A percentile compares a stretch with the other conserved stretches of the same genome.
Evolutionary conservation across 2,797 vertebrate species (phyloP).

Genomic region (Syngnathus rostellatus): DNA sequence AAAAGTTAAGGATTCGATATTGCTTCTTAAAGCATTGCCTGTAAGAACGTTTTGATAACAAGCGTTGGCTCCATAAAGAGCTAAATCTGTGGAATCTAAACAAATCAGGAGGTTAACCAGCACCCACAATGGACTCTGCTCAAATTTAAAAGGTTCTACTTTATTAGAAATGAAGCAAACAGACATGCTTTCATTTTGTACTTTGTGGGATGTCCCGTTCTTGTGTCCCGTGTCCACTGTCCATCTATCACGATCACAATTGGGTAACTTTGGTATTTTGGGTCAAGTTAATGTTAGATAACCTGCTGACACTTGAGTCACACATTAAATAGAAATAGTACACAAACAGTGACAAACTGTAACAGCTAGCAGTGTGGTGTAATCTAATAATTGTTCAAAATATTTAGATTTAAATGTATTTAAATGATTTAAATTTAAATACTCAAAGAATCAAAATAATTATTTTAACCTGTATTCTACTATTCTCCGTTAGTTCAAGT

Average conservation of each 20-base stretch:
- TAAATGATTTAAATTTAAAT: too few species aligned
- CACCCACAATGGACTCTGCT: background rate
- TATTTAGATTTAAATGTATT: too few species aligned
- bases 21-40: background rate
- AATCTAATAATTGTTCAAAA: too few species aligned
- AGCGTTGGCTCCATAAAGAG: background rate
- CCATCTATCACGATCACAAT: background rate
- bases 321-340: background rate
- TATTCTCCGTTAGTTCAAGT: too few species aligned
- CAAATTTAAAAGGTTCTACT: background rate
- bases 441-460: too few species aligned
- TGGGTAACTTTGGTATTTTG: slow-evolving; percentile 45
- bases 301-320: background rate
- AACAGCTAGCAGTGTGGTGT: background rate
- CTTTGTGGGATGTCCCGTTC: background rate
- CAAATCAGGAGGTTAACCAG: background rate
- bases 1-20: background rate
- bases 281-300: slow-evolving; percentile 8
- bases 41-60: background rate
- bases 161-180: background rate
- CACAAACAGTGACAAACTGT: background rate
- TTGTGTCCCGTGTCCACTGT: background rate
- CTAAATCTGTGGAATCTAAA: background rate
- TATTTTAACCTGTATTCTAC: too few species aligned
- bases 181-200: background rate